Conservation (phyloP, 2,797 vertebrate genomes). For the Sylvilagus floridanus region DNA sequence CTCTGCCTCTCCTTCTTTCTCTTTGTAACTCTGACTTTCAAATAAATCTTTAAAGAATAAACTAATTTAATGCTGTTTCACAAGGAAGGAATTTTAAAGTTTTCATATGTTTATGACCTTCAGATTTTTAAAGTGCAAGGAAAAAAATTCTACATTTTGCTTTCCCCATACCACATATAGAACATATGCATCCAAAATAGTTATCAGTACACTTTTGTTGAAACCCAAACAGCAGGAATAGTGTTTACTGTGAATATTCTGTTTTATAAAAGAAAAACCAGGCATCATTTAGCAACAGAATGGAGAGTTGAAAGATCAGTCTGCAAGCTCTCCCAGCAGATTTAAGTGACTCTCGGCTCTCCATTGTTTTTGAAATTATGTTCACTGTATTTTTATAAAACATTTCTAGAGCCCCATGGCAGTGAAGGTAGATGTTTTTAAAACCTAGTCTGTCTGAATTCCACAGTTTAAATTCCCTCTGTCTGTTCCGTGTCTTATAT, state of each 20-base stretch:
- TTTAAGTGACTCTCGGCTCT: constrained; percentile 46
- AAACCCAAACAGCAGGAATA: neutral
- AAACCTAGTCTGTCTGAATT: constrained; percentile 53
- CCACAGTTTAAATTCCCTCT: constrained; percentile 41
- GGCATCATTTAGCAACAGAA: constrained; percentile 41
- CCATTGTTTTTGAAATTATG: constrained; percentile 64
- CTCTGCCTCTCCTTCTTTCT: no score
- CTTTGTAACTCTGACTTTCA: no score
- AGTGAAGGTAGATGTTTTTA: neutral
- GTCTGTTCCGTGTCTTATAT: constrained; percentile 55
- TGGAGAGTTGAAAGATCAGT: constrained; percentile 27
- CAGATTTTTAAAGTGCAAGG: constrained; percentile 40
- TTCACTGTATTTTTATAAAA: constrained; percentile 58
- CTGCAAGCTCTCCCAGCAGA: constrained; percentile 44
- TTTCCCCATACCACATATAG: neutral
- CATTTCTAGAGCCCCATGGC: neutral
- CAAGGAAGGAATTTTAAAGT: neutral
- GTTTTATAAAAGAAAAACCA: neutral
- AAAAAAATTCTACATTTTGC: constrained; percentile 29
- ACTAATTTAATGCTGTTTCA: neutral
- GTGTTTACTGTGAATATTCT: neutral
- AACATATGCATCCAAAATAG: neutral
- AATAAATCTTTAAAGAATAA: no score
- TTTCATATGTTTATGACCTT: constrained; percentile 9
- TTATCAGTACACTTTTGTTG: constrained; percentile 12